phyloP scores from a whole-genome alignment of 2,113 vertebrate genomes.

The Myotis yumanensis region DNA sequence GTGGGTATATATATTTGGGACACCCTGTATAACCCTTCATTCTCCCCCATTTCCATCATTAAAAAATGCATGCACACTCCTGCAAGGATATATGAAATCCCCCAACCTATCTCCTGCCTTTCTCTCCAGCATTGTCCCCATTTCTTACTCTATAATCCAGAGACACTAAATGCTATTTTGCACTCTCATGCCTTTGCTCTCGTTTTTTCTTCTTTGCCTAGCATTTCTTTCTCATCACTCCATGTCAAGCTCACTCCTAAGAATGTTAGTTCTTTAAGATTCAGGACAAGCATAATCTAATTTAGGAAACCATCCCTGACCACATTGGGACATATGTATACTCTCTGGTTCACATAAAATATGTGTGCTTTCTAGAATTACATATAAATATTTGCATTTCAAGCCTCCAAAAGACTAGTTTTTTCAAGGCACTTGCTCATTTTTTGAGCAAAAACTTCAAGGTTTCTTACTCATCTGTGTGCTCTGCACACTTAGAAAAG shows the following conservation, averaged over 20 bases:
- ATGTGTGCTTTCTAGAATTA: background rate
- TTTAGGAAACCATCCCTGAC: background rate
- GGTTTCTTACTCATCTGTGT: background rate
- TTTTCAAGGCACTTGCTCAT: background rate
- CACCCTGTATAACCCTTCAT: background rate
- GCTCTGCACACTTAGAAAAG: background rate
- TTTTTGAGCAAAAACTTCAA: background rate
- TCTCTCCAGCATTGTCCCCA: background rate
- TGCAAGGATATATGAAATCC: background rate
- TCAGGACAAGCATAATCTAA: background rate
- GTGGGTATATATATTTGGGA: no score
- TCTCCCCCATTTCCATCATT: background rate
- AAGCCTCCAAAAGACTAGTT: background rate
- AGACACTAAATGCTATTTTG: background rate
- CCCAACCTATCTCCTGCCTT: background rate
- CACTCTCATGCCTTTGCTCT: background rate
- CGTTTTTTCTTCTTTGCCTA: background rate
- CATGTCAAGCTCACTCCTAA: background rate
- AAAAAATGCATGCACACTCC: background rate
- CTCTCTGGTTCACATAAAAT: background rate
- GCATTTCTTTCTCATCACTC: background rate
- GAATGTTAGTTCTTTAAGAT: background rate
- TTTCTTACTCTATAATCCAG: background rate
- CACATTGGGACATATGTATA: background rate
- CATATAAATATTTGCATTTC: background rate